These are phyloP conservation scores for Botia kubotai DNA, from an alignment of 2,797 vertebrate species.

Conservation along the genomic window DNA sequence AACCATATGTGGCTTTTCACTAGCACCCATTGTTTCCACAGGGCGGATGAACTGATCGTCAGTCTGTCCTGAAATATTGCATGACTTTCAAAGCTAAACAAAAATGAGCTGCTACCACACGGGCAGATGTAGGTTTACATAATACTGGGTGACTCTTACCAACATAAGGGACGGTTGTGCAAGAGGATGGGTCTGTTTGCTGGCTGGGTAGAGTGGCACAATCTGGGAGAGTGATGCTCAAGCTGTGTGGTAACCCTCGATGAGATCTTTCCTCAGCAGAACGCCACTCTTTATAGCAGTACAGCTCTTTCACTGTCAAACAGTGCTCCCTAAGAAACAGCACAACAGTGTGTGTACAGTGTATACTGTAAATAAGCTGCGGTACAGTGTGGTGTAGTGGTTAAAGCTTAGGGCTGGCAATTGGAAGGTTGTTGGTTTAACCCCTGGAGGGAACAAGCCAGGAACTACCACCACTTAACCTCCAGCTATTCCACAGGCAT, in stretches of 20 bases:
- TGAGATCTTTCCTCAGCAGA: slow-evolving; percentile 79
- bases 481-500: neutral
- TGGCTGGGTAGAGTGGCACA: slow-evolving; percentile 89
- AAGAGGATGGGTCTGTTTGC: slow-evolving; percentile 77
- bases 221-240: slow-evolving; percentile 78
- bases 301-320: slow-evolving; percentile 92
- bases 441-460: neutral
- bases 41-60: neutral
- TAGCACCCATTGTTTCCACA: slow-evolving; percentile 20
- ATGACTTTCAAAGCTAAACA: slow-evolving; percentile 10
- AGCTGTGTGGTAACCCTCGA: slow-evolving; percentile 69
- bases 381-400: neutral
- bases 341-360: neutral
- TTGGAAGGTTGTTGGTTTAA: slow-evolving; percentile 9
- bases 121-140: neutral
- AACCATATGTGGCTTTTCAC: slow-evolving; percentile 11
- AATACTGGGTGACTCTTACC: slow-evolving; percentile 77
- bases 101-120: neutral
- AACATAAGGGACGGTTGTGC: slow-evolving; percentile 86
- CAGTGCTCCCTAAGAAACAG: slow-evolving; percentile 88
- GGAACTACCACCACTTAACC: neutral
- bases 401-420: neutral
- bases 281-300: slow-evolving; percentile 93
- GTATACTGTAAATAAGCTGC: neutral
- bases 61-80: slow-evolving; percentile 21